phyloP scores from a whole-genome alignment of 2,888 invertebrate species.

The Hybos culiciformis region DNA sequence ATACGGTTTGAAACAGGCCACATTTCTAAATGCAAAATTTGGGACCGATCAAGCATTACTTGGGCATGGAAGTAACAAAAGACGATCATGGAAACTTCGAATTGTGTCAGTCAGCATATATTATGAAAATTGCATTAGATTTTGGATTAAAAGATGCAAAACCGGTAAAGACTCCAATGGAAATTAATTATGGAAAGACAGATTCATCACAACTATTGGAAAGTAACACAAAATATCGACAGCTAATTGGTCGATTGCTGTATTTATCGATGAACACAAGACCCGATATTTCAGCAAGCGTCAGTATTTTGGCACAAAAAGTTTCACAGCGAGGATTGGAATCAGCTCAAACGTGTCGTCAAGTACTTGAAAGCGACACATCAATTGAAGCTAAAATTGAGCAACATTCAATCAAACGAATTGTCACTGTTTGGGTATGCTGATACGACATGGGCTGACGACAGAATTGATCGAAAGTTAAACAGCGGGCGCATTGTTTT shows the following conservation, averaged over 20 bases:
- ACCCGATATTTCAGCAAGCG: too few species aligned
- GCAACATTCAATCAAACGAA: background rate
- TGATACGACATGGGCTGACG: too few species aligned
- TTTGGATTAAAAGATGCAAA: too few species aligned
- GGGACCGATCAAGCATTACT: conserved; percentile 10
- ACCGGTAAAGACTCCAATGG: conserved; percentile 10
- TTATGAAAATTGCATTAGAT: conserved; percentile 12
- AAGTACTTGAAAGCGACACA: conserved; percentile 16
- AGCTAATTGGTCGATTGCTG: too few species aligned
- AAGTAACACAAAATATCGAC: conserved; percentile 14
- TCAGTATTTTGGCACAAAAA: too few species aligned
- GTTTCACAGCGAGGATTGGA: conserved; percentile 18
- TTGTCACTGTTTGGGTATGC: conserved; percentile 1
- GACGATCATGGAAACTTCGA: conserved; percentile 10
- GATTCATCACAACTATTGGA: conserved; percentile 2
- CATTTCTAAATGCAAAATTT: conserved; percentile 17
- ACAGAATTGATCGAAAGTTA: too few species aligned
- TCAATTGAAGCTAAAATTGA: conserved; percentile 4
- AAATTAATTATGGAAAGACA: conserved; percentile 10
- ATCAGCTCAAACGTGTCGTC: conserved; percentile 18
- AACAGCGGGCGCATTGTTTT: conserved; percentile 23
- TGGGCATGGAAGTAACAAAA: conserved; percentile 11
- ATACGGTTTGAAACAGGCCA: conserved; percentile 14
- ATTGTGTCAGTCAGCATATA: conserved; percentile 10
- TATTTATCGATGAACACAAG: too few species aligned